phyloP scores from a whole-genome alignment of 2,888 invertebrate species.

The Nemoura dubitans region DNA sequence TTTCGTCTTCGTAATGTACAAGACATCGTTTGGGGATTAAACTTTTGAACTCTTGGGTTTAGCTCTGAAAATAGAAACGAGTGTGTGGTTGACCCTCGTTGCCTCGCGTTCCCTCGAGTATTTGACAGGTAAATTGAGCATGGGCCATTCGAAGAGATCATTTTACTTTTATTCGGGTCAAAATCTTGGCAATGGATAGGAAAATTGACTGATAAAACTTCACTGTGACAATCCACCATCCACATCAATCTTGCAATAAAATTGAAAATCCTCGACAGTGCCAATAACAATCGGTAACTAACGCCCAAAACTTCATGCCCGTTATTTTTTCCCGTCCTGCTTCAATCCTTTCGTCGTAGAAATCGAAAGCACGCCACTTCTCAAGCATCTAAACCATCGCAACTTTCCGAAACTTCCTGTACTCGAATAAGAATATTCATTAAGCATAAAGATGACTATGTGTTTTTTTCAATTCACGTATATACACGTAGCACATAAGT shows the following conservation, averaged over 20 bases:
- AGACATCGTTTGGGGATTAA: not conserved
- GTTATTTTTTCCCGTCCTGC: too few relatives aligned
- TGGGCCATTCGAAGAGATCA: not conserved
- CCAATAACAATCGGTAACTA: too few relatives aligned
- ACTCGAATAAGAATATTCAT: not conserved
- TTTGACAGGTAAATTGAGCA: not conserved
- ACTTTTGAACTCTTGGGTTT: not conserved
- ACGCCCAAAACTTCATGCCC: too few relatives aligned
- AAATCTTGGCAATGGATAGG: too few relatives aligned
- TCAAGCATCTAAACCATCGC: not conserved
- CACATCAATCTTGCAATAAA: too few relatives aligned
- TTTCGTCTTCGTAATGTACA: not conserved
- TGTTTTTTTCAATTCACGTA: slow-evolving; percentile 32
- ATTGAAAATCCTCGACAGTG: too few relatives aligned
- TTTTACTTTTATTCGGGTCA: too few relatives aligned
- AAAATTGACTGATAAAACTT: too few relatives aligned
- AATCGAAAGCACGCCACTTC: too few relatives aligned
- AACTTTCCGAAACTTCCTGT: not conserved
- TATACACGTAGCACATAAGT: not conserved
- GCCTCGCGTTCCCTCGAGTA: not conserved
- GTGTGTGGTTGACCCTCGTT: not conserved
- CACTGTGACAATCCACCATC: too few relatives aligned
- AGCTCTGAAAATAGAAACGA: not conserved
- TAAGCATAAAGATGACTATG: slow-evolving; percentile 33
- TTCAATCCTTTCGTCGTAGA: too few relatives aligned